These are phyloP conservation scores for Gonioctena quinquepunctata DNA, from an alignment of 1,140 invertebrate species.

Conservation along the genomic window DNA sequence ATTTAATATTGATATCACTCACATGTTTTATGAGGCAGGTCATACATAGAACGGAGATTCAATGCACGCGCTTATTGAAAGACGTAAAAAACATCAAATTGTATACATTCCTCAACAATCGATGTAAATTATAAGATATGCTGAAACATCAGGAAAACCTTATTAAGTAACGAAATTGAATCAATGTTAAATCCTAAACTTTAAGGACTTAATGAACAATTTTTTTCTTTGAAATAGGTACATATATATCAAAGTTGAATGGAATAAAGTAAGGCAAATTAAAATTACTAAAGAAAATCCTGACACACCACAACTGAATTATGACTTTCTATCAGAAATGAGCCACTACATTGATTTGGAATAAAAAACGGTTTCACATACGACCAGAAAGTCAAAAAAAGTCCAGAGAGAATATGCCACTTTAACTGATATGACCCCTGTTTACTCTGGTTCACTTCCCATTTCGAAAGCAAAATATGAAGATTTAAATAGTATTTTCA, in stretches of 20 bases:
- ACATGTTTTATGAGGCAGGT: not conserved
- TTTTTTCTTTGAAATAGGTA: not conserved
- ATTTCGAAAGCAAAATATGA: not conserved
- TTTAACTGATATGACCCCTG: not conserved
- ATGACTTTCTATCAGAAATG: not conserved
- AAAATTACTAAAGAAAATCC: not conserved
- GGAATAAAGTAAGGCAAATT: not conserved
- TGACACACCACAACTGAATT: not conserved
- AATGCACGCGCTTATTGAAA: conserved; percentile 8
- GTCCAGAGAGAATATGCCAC: not conserved
- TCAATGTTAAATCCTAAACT: not conserved
- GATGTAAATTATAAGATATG: not conserved
- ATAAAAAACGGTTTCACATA: not conserved
- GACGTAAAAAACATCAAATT: not conserved
- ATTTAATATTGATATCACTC: not conserved
- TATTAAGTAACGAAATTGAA: not conserved
- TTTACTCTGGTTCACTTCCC: not conserved
- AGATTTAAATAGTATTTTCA: not conserved
- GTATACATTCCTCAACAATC: conserved; percentile 4
- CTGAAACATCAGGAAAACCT: not conserved
- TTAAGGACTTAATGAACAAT: not conserved
- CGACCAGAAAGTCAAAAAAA: not conserved
- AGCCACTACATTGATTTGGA: not conserved
- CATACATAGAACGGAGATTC: not conserved
- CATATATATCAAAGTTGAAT: not conserved